Base-by-base conservation (phyloP, 1,140 invertebrate species). In the Berghia stephanieae region DNA sequence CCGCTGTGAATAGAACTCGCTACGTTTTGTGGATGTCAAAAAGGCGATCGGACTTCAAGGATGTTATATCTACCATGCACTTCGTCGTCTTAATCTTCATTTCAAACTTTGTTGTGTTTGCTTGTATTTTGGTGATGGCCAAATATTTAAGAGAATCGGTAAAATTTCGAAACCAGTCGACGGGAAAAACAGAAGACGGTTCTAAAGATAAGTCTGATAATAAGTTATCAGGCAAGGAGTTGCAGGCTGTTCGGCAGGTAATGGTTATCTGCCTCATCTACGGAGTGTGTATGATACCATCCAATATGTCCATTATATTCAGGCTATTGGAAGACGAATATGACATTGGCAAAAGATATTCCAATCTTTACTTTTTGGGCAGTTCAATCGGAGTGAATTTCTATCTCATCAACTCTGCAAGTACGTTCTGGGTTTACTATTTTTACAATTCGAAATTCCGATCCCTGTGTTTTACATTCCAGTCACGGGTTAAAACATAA, bases 211-310 rank as follows among this genome's bases (percentile, higher is more conserved):
- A 43, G 4, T 3, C 18, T 13, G 10, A 5, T 38, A 40, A 43
- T 36, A 69, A 13, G 10, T 46, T 5, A 24, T 21, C 44, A 72
- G 4, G 43, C 24, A 72, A 72, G 31, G 69, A 72, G 31, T 3
- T 72, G 1, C 46, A 46, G 43, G 69, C 52, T n/a, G 69, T 72
- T n/a, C 31, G 18, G n/a, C 67, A 69, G 40, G 67, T 69, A n/a
- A 31, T 38, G 67, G 38, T 69, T 5, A 72, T 72, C 10, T 72
- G 43, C 2, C 2, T 21, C 34, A 43, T 72, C 18, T 72, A 49
- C 69, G 52, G 46, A 43, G 44, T 52, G 4, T 55, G 43, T 16
- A 72, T 49, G 43, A 72, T 55, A 46, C 69, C 69, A 21, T 49
- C 31, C n/a, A 55, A 49, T 46, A 27, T 72, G 3, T 6, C 52